Evolutionary conservation across 2,113 vertebrate species (phyloP).

Genomic region (Danio rerio): GRCz12tu NC_133181.1:56008001-56008500

Average conservation of each 20-base stretch:
- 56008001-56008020: background rate
- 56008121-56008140: background rate
- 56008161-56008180: background rate
- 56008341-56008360: background rate
- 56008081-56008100: constrained; percentile 81
- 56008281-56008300: no score
- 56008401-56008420: background rate
- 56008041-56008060: constrained; percentile 93
- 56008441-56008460: background rate
- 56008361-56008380: background rate
- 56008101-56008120: constrained; percentile 78
- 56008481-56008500: background rate
- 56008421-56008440: constrained; percentile 1
- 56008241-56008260: no score
- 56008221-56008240: no score
- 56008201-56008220: background rate
- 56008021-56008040: constrained; percentile 85
- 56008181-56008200: background rate
- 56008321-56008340: background rate
- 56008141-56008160: background rate
- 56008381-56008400: background rate
- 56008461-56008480: no score
- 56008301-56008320: no score
- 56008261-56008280: no score
- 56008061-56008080: constrained; percentile 85